Evolutionary conservation across 2,797 vertebrate species (phyloP), one percentile per base, ranked within the genome.

Genomic region (Acanthurus lineatus): DNA sequence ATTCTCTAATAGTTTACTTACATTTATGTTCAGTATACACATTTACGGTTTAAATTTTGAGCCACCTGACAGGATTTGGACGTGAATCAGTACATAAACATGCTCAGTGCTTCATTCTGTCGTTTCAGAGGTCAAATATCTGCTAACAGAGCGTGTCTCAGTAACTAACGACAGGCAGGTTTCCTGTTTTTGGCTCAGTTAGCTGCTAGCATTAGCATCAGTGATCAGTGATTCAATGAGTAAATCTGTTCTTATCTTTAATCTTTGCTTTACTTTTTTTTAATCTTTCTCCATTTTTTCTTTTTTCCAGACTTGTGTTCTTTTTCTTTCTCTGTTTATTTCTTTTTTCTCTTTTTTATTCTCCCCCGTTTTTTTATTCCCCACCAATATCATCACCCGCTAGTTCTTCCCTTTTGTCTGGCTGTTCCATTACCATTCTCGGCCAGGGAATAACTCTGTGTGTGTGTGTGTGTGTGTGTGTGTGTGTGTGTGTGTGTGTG

Each of bases 151-250:
- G 3, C 3, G 25, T 25, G 25, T 25, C 3, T 25, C 25, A 25
- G 25, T 25, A 2, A 25, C 25, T 25, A n/a, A 14, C 12, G 16
- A 44, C 40, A 54, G 48, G 22, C 44, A 32, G 48, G 17, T 67
- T 67, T 67, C 28, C 58, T 40, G 44, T 19, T 20, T 19, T 62
- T 35, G 51, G 3, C 20, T 22, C 9, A 1, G 53, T 28, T 54
- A 9, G 9, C 32, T n/a, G 62, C 73, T 48, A 47, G 60, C 16
- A 0, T 76, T 66, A 82, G 63, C 69, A 57, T 4, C 14, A n/a
- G 49, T 76, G 42, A 83, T 78, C 60, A 83, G 49, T 74, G 73
- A 76, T 80, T 76, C 49, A 84, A 10, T 19, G 22, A 66, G 48
- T 53, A 38, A 22, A 54, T 79, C 57, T 67, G 74, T 85, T 84